Evolutionary conservation across 2,888 invertebrate species (phyloP).

Genomic region (Acleris literana): DNA sequence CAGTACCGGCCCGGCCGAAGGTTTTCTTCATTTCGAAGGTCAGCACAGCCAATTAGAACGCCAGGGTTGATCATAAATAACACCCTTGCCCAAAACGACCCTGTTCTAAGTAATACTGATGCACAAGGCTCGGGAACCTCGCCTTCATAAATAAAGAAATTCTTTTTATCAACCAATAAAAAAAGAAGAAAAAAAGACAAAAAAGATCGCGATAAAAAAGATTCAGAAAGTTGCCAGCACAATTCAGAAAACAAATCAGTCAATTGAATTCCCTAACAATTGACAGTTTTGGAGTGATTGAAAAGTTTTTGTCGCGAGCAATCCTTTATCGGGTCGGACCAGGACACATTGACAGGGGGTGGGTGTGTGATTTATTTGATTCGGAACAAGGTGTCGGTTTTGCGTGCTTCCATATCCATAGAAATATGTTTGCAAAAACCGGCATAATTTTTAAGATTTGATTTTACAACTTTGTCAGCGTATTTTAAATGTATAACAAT

Average conservation of each 20-base stretch:
- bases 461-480: too few relatives aligned
- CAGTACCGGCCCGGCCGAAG: background rate
- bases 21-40: slow-evolving; percentile 6
- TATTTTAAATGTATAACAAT: too few relatives aligned
- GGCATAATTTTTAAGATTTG: background rate
- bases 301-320: slow-evolving; percentile 21
- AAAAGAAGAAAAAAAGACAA: too few relatives aligned
- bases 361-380: slow-evolving; percentile 22
- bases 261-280: slow-evolving; percentile 22
- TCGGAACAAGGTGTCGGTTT: background rate
- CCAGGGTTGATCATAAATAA: slow-evolving; percentile 14
- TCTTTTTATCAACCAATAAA: slow-evolving; percentile 1
- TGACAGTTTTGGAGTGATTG: slow-evolving; percentile 28
- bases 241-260: slow-evolving; percentile 19
- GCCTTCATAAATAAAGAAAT: slow-evolving; percentile 19
- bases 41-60: slow-evolving; percentile 12
- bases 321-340: slow-evolving; percentile 12
- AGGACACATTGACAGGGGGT: background rate
- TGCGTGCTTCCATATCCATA: background rate
- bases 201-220: too few relatives aligned
- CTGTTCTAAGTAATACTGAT: slow-evolving; percentile 13
- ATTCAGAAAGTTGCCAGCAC: slow-evolving; percentile 2
- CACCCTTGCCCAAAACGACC: slow-evolving; percentile 2
- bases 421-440: background rate
- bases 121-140: slow-evolving; percentile 1